A percentile compares a stretch with the other conserved stretches of the same genome.
These are phyloP conservation scores for Oscheius sp. DNA, from an alignment of 2,888 invertebrate genomes.

Conservation along the genomic window DNA sequence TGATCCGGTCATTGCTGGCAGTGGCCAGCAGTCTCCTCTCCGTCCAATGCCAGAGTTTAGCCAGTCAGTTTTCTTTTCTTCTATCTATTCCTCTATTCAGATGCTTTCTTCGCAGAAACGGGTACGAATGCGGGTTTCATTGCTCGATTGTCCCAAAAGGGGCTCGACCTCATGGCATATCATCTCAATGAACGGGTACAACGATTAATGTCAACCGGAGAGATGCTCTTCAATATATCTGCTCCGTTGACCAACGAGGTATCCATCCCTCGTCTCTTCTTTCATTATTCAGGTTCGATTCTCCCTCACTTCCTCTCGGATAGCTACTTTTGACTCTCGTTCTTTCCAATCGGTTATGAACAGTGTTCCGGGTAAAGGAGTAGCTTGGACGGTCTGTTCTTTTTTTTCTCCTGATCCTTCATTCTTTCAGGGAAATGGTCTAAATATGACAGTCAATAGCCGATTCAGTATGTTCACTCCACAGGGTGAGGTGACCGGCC, in stretches of 20 bases:
- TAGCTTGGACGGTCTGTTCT: conserved; percentile 62
- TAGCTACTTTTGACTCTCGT: conserved; percentile 56
- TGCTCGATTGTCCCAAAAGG: conserved; percentile 55
- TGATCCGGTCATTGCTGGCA: conserved; percentile 14
- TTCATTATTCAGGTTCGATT: conserved; percentile 51
- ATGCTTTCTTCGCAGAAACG: conserved; percentile 64
- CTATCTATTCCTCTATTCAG: conserved; percentile 40
- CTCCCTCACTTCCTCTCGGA: conserved; percentile 50
- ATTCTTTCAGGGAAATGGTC: conserved; percentile 60
- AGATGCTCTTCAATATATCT: conserved; percentile 65
- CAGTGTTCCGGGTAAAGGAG: conserved; percentile 55
- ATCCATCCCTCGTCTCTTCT: not conserved
- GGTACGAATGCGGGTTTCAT: conserved; percentile 65
- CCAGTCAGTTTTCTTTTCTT: conserved; percentile 20
- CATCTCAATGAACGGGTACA: conserved; percentile 37
- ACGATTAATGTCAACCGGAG: conserved; percentile 64
- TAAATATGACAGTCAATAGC: conserved; percentile 61
- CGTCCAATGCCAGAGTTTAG: conserved; percentile 24
- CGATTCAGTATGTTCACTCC: conserved; percentile 57
- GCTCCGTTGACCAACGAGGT: conserved; percentile 58
- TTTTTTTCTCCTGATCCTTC: not conserved
- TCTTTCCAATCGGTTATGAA: conserved; percentile 57
- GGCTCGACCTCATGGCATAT: conserved; percentile 20
- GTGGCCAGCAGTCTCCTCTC: not conserved
- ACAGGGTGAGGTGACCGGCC: conserved; percentile 61